These are phyloP conservation scores for Todus mexicanus DNA, from an alignment of 2,797 vertebrate species.

Conservation along the genomic window DNA sequence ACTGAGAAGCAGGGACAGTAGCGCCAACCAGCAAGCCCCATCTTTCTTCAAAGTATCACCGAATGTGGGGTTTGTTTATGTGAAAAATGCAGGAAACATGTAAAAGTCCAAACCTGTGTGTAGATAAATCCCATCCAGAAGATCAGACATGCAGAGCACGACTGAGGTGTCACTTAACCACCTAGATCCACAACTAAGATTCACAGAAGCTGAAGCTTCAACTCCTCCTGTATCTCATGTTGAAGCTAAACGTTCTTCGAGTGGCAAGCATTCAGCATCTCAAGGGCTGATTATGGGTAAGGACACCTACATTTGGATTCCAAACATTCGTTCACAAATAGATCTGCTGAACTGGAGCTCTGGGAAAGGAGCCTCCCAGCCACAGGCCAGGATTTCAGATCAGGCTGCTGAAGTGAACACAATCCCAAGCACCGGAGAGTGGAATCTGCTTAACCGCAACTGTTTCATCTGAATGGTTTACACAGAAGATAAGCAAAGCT, in stretches of 20 bases:
- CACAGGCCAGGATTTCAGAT: background rate
- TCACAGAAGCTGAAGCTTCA: background rate
- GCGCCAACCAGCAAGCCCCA: background rate
- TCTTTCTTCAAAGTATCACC: background rate
- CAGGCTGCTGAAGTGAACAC: background rate
- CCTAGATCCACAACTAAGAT: background rate
- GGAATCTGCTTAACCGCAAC: conserved; percentile 6
- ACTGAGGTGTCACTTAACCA: background rate
- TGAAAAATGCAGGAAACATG: background rate
- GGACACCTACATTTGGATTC: background rate
- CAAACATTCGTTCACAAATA: background rate
- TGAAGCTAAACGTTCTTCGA: background rate
- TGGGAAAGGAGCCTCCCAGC: background rate
- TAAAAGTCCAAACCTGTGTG: background rate
- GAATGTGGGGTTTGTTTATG: background rate
- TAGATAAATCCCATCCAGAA: background rate
- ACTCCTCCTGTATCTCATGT: background rate
- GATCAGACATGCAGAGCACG: too few relatives aligned
- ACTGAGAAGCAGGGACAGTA: background rate
- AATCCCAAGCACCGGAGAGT: background rate
- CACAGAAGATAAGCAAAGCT: conserved; percentile 6
- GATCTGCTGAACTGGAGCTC: background rate
- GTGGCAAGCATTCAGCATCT: background rate
- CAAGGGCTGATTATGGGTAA: background rate
- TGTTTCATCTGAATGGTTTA: conserved; percentile 26